A percentile compares a stretch with the other conserved stretches of the same genome.
Evolutionary conservation across 2,888 invertebrate species (phyloP).

Genomic region (Rotaria magnacalcarata): DNA sequence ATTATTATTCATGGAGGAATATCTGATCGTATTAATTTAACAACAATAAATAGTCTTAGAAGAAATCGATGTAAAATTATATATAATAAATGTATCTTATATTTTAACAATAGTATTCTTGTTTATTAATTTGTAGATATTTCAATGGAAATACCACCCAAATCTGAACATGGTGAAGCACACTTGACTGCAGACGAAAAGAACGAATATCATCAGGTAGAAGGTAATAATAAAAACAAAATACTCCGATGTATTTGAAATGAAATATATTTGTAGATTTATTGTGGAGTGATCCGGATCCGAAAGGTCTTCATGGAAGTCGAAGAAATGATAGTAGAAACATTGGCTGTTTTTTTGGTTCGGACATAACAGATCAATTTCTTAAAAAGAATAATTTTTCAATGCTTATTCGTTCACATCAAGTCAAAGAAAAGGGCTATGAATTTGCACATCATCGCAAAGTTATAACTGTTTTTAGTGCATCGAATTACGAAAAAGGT

Average conservation of each 20-base stretch:
- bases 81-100: neutral
- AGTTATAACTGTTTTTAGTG: constrained; percentile 14
- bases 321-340: neutral
- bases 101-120: no score
- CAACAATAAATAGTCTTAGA: neutral
- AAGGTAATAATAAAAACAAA: neutral
- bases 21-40: constrained; percentile 1
- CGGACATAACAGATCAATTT: neutral
- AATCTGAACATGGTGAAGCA: neutral
- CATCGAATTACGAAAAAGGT: constrained; percentile 4
- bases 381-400: neutral
- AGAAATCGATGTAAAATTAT: constrained; percentile 1
- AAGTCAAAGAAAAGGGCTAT: constrained; percentile 13
- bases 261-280: neutral
- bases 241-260: neutral
- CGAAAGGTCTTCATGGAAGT: neutral
- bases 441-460: neutral
- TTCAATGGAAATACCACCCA: neutral
- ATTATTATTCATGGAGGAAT: constrained; percentile 2
- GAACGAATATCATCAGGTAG: neutral
- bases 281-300: constrained; percentile 32
- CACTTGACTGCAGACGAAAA: neutral
- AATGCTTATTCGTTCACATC: constrained; percentile 24
- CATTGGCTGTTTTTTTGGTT: constrained; percentile 18
- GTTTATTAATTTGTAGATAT: no score